Percentiles rank a stretch among this genome's conserved stretches.
These are phyloP conservation scores for Platysternon megacephalum DNA, from an alignment of 2,113 vertebrate species.

Conservation along the genomic window DNA sequence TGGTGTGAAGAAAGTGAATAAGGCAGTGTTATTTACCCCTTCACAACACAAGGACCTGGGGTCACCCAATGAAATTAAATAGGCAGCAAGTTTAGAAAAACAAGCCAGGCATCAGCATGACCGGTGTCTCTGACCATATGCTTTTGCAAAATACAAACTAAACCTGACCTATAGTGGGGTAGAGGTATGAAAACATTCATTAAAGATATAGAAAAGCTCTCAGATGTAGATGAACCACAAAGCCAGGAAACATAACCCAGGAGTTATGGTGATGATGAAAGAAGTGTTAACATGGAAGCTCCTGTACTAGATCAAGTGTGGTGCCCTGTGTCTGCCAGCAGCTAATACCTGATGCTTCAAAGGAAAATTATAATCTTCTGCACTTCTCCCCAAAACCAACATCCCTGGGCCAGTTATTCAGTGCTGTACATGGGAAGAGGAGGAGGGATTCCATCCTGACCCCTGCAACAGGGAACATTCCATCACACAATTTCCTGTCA, in stretches of 20 bases:
- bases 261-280: background rate
- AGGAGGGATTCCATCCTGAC: background rate
- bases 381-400: background rate
- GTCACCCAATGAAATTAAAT: background rate
- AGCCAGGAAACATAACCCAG: background rate
- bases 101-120: background rate
- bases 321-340: background rate
- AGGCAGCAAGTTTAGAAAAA: background rate
- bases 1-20: background rate
- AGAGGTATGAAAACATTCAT: background rate
- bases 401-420: background rate
- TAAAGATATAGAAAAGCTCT: background rate
- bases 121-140: background rate
- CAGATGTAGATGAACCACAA: background rate
- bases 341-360: background rate
- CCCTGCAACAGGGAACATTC: accelerated
- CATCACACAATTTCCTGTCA: background rate
- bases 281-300: background rate
- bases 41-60: background rate
- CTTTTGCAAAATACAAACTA: background rate
- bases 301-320: background rate
- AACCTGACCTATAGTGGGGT: background rate
- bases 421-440: accelerated
- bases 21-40: background rate
- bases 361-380: background rate